phyloP scores from a whole-genome alignment of 2,797 vertebrate species.

The Crypturellus tataupa region DNA sequence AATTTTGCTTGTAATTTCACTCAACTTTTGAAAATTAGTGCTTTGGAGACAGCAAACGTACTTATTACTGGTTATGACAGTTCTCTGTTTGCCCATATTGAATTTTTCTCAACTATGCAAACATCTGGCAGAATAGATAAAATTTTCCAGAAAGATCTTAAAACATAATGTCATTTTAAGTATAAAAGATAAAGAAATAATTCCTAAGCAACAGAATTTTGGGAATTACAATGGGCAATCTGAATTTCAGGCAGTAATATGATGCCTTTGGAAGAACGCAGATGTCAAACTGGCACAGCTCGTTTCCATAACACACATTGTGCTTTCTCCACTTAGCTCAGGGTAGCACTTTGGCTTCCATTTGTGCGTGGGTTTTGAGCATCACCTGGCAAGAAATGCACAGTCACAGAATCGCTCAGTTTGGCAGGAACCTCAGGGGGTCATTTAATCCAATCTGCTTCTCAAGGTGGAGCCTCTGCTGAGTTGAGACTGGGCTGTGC shows the following conservation, averaged over 20 bases:
- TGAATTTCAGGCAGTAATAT: background rate
- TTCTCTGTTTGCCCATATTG: conserved; percentile 28
- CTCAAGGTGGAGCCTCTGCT: background rate
- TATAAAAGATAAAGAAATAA: background rate
- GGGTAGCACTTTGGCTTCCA: background rate
- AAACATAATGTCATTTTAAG: background rate
- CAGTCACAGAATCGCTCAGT: background rate
- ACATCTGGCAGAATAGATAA: conserved; percentile 35
- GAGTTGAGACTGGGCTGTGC: background rate
- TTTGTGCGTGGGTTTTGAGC: rapidly evolving
- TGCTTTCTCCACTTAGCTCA: background rate
- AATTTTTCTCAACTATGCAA: conserved; percentile 28
- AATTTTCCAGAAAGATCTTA: conserved; percentile 26
- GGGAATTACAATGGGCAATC: background rate
- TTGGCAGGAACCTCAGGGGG: background rate
- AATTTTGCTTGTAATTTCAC: conserved; percentile 33
- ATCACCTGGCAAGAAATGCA: background rate
- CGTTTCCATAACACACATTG: background rate
- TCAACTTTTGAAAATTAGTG: conserved; percentile 22
- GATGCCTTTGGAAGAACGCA: background rate
- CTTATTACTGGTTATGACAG: background rate
- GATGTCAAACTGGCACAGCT: background rate
- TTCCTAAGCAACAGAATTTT: background rate
- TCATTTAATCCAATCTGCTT: background rate
- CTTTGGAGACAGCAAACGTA: background rate